Evolutionary conservation across 2,797 vertebrate species (phyloP), one percentile per base, ranked within the genome.

Genomic region (Acipenser oxyrinchus): DNA sequence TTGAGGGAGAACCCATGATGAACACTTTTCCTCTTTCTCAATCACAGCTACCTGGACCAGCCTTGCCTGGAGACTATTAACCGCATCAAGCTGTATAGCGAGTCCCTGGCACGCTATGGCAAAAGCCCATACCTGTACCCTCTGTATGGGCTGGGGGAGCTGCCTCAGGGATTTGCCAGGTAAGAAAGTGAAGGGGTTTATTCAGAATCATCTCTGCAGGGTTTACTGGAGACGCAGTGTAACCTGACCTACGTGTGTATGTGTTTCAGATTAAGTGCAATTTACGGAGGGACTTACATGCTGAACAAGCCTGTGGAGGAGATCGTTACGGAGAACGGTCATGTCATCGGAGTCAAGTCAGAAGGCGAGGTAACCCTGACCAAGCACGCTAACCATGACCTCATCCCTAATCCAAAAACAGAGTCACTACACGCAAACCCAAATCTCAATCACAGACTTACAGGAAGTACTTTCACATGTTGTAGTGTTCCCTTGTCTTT

Each of bases 121-220:
- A 96, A 95, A 81, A 96, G 94, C 76, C 94, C 94, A 0, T 96
- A 96, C 74, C 88, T 96, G 50, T 96, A 96, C 77, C 94, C 94
- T 0, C 87, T 96, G 68, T 96, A 96, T 0, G 94, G 94, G 9
- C 82, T 96, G 68, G 94, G 94, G 5, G 94, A 96, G 73, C 91
- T 96, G 74, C 94, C 94, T 0, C 94, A 96, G 78, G 94, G 94
- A 63, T 96, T 96, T 69, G 93, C 94, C 75, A 93, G 94, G 94
- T 91, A 62, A 78, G 78, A 76, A 18, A 2, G 0, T 63, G 6
- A 48, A 37, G n/a, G 49, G 6, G 49, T 65, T 7, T 4, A 49
- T n/a, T 49, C 52, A 9, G 18, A 37, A 37, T 37, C 23, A 37
- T 4, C 23, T 37, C 23, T 37, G 23, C 23, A 11, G n/a, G 3